phyloP scores from a whole-genome alignment of 1,140 invertebrate genomes.

The Cotesia glomerata region DNA sequence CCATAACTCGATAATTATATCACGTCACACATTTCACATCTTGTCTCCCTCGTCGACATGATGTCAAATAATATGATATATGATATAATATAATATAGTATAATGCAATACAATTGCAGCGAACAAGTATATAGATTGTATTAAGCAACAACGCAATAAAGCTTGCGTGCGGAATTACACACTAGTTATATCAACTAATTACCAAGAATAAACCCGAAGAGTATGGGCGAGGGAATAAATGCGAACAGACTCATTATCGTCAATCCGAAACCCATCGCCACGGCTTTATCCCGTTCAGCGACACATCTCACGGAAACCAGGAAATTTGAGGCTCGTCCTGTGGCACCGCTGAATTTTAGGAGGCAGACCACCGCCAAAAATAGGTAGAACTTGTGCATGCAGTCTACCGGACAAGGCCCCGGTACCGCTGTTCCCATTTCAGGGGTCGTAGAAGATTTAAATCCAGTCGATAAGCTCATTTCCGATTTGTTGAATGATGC shows the following conservation, averaged over 20 bases:
- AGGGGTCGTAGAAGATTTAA: conserved; percentile 5
- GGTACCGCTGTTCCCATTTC: conserved; percentile 62
- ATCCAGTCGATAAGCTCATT: conserved; percentile 20
- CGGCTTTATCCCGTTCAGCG: conserved; percentile 74
- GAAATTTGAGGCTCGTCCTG: conserved; percentile 73
- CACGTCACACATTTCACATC: no score
- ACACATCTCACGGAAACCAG: conserved; percentile 74
- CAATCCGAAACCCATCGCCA: conserved; percentile 73
- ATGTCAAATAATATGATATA: no score
- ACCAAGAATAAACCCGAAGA: conserved; percentile 76
- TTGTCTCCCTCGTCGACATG: no score
- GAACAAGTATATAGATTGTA: background rate
- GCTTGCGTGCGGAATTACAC: background rate
- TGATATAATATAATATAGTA: no score
- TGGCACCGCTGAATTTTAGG: conserved; percentile 72
- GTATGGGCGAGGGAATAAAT: conserved; percentile 75
- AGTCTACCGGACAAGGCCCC: conserved; percentile 73
- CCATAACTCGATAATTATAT: conserved; percentile 13
- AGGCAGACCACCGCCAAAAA: conserved; percentile 73
- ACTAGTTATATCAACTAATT: conserved; percentile 36
- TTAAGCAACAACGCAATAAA: background rate
- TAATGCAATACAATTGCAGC: background rate
- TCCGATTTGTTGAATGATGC: conserved; percentile 29
- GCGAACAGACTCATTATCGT: conserved; percentile 73
- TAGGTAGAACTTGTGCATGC: conserved; percentile 69